Base-by-base conservation (phyloP, 2,888 invertebrate genomes). In the Seira sanloemensis region DNA sequence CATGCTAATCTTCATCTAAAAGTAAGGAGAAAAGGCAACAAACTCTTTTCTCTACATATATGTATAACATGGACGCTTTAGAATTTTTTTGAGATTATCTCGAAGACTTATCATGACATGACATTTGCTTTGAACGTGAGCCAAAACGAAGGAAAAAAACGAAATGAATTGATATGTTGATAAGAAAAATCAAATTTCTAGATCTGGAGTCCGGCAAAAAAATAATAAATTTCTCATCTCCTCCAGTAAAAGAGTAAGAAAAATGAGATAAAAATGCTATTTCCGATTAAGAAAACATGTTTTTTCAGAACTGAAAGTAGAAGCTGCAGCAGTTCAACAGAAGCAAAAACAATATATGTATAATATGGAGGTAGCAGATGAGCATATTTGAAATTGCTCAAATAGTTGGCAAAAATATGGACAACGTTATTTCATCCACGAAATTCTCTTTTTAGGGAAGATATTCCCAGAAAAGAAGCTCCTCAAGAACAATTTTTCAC, bases 61-160 rank as follows among this genome's bases (percentile, higher is more conserved):
- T 4, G 19, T 18, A 58, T 9, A 2, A 58, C n/a, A 58, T 75
- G 50, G 66, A 69, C 65, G 66, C 37, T 83, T 65, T 23, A 58
- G 27, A 68, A 18, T 65, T n/a, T n/a, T n/a, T n/a, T 37, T 37
- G 37, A 37, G 37, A 37, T 37, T 37, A 37, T 37, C 37, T 37
- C 37, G n/a, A n/a, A 37, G 37, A 37, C 4, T 37, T 37, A 83
- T 83, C 77, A 77, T 82, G 82, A 78, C 83, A 83, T 73, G 83
- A 83, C 83, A 83, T 83, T 83, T 83, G 76, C 66, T 77, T 83
- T 83, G 83, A 83, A 83, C 83, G 77, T 77, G 83, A 83, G 83
- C 83, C 83, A 83, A 83, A 78, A 73, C 58, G 74, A 68, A 66
- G 54, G 19, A 58, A 77, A 27, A 66, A 68, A 68, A 81, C 54